Base-by-base conservation (phyloP, 23 tunicate genomes). In the Ciona savignyi region DNA sequence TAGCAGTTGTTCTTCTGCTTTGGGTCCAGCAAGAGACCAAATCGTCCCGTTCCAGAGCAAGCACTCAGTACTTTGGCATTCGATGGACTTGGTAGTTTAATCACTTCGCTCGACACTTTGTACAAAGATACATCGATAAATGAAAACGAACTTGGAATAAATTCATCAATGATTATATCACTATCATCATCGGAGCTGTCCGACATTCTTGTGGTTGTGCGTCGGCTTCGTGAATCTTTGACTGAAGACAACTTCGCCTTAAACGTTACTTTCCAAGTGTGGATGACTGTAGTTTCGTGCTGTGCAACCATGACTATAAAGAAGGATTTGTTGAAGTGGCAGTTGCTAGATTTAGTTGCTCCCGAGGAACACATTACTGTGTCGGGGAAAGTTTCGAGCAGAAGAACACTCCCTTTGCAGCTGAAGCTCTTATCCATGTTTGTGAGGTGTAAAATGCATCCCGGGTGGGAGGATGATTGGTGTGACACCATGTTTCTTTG, bases 381-480 rank as follows among this genome's bases (percentile, higher is more conserved):
- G 27, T 74, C 82, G 56, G 78, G 76, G 75, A 91, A 79, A 25
- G 79, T 84, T 25, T 72, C 81, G 0, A 91, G 71, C 70, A 91
- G 74, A 49, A 84, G 9, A 22, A 85, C 84, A 62, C 84, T 78
- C 3, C 83, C 86, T 78, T 79, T 72, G 0, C 48, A 4, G 29
- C 25, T 60, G 1, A 9, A 66, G 1, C 34, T 21, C 30, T 87
- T 87, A 30, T 48, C 32, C 11, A 56, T 27, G 27, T 75, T 75
- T 4, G 65, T 76, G 27, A 91, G 80, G 32, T 86, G 90, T 32
- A 91, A 70, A 3, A 80, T 25, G 68, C 97, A 91, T 4, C 97
- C 97, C 49, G 97, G 97, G 25, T 84, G 91, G 20, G 80, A 60
- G 1, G 97, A 91, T 0, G 97, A 91, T 60, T 91, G 97, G 33